Base-by-base conservation (phyloP, 2,113 vertebrate species). In the Oryzias celebensis region DNA sequence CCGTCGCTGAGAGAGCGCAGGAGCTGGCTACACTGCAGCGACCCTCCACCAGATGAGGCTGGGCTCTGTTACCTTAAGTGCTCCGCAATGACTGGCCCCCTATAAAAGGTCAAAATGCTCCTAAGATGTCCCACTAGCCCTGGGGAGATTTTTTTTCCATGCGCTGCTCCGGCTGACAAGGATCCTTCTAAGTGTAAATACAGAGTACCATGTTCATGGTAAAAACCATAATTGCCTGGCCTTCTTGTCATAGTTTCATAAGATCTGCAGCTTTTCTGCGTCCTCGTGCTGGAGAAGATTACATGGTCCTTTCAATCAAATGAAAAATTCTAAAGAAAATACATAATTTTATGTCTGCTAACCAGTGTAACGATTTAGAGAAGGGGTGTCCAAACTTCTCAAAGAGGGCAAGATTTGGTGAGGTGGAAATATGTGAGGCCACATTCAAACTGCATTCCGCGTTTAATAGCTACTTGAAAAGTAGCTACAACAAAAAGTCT, bases 11-110 rank as follows among this genome's bases (percentile, higher is more conserved):
- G 81, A 80, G 13, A 59, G 76, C 43, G 66, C 67, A 79, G 81
- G 82, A 87, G 83, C 80, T 87, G 86, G 78, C 72, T 53, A 75
- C 58, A 68, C 23, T 52, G 31, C 62, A 69, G 75, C 56, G 62
- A 74, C 55, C 83, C 71, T 71, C 83, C 71, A 73, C 66, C 62
- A 70, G 59, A 71, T 56, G 77, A 24, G 67, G 73, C 71, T 68
- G 68, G 14, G 52, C 65, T 46, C 52, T 5, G 49, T 66, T 59
- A 64, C 58, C 43, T 73, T 47, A 52, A n/a, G 43, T 68, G 44
- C 50, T 45, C 36, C 23, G 52, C 50, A 36, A 18, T 20, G 49
- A 51, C 26, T 48, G 47, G 24, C 60, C 62, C 53, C 31, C n/a
- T 58, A 65, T 45, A 24, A 67, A 59, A 46, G 14, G 52, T 48